Base-by-base conservation (phyloP, 1,140 invertebrate species). In the Tetranychus urticae region DNA sequence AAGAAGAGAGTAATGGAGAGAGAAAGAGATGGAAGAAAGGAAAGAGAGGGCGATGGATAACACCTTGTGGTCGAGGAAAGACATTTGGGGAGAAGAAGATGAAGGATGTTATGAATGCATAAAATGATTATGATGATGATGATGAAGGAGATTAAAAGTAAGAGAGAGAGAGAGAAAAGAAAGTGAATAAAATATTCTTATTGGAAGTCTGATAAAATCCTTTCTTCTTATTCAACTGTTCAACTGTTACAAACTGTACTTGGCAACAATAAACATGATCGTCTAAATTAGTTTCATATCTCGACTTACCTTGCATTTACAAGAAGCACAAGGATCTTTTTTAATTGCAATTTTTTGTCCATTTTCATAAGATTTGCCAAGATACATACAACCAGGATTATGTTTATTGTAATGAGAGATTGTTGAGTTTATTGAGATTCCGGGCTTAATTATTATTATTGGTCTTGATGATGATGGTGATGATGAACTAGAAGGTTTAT, bases 231-330 rank as follows among this genome's bases (percentile, higher is more conserved):
- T n/a, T 23, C 23, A 23, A 23, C 12, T 48, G 46, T n/a, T 23
- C 23, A 23, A 23, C 12, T 48, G 46, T 48, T 23, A 23, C 23
- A 23, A 23, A 23, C 23, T 23, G 23, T 23, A 23, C 23, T 23
- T 23, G 23, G 23, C 23, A 23, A 23, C 23, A 23, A 23, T 23
- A 23, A 23, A 23, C 23, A 23, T 23, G 23, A 23, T 23, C 23
- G 23, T 23, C 39, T 42, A 5, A 6, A 6, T 42, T 10, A 5
- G 5, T 42, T 42, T 42, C 5, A 6, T 34, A 6, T 42, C 5
- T 57, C 31, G 4, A 63, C 76, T 77, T 77, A 85, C 82, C 78
- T 83, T 82, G 75, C 83, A 86, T 73, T 80, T 80, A 77, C 83
- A 85, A 61, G 78, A 77, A 66, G 80, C 79, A 74, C 83, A 85